Conservation (phyloP, 1,140 invertebrate genomes). For the Charaxes varanes region DNA sequence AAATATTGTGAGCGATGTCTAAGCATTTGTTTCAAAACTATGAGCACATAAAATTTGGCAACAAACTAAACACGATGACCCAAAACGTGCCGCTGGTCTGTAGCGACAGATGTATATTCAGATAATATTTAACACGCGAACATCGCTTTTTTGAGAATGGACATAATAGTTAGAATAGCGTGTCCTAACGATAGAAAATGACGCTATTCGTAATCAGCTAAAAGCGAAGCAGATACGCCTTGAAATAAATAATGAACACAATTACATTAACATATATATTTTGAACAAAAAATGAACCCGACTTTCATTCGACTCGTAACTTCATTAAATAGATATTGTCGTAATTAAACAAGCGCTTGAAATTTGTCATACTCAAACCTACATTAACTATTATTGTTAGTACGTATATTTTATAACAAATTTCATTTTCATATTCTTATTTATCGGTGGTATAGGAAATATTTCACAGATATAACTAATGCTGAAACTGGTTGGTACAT, state of each 20-base stretch:
- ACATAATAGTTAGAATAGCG: constrained; percentile 7
- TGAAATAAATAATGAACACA: constrained; percentile 11
- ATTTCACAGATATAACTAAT: too few species aligned
- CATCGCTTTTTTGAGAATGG: background rate
- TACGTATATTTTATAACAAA: too few species aligned
- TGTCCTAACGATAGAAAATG: background rate
- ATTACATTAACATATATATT: too few species aligned
- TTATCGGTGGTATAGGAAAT: too few species aligned
- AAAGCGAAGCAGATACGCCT: constrained; percentile 15
- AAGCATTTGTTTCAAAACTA: constrained; percentile 12
- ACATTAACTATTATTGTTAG: too few species aligned
- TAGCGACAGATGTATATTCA: constrained; percentile 15
- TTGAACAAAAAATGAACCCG: too few species aligned
- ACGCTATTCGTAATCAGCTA: constrained; percentile 19
- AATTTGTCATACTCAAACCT: too few species aligned
- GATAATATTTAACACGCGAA: constrained; percentile 6
- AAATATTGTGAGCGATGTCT: constrained; percentile 6
- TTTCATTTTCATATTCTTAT: too few species aligned
- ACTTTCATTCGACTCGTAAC: too few species aligned
- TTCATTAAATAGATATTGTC: too few species aligned
- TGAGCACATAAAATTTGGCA: constrained; percentile 20
- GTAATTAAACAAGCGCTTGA: too few species aligned
- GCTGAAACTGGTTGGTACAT: too few species aligned
- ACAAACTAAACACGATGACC: constrained; percentile 19
- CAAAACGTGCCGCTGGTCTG: constrained; percentile 16